Evolutionary conservation across 2,888 invertebrate species (phyloP), one percentile per base, ranked within the genome.

Genomic region (Drosophila prostipennis): DNA sequence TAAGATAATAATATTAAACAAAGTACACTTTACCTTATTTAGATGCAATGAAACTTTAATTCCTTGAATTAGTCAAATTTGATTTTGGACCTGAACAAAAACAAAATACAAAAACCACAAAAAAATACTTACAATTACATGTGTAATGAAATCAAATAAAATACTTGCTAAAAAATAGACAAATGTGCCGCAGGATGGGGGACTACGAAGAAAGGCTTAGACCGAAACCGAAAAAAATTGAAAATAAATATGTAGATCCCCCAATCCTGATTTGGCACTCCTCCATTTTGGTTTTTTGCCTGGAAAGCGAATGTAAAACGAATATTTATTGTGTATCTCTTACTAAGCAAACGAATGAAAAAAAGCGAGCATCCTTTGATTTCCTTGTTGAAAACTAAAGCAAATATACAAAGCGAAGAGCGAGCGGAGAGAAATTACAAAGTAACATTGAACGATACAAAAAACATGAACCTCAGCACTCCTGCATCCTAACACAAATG

Each of bases 61-160:
- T 90, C 90, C 90, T 90, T 88, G 77, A 85, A 84, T 90, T 90
- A 90, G 90, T 87, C 78, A 90, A 90, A 90, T 90, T 90, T 90
- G 74, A 81, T 90, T 89, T 90, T 90, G 90, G 90, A 90, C 90
- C 90, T 90, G 90, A 90, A 74, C 56, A 76, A 76, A 76, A 74
- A 73, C 39, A 71, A 72, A 79, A 69, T 65, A 59, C 65, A 64
- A 72, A 55, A 74, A 52, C 67, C 39, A 78, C 58, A 76, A 71
- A 72, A 72, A 57, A 72, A 72, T 55, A 70, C 60, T 64, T 64
- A 57, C 69, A 71, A 63, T 75, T 54, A 58, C 60, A 76, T 51
- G 69, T 53, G 55, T 59, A 80, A 59, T 65, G 40, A 57, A 72
- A 48, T 75, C 53, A 74, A 76, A 72, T 65, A 55, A 75, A 74